phyloP scores from a whole-genome alignment of 2,113 vertebrate species.

The Catagonus wagneri region DNA sequence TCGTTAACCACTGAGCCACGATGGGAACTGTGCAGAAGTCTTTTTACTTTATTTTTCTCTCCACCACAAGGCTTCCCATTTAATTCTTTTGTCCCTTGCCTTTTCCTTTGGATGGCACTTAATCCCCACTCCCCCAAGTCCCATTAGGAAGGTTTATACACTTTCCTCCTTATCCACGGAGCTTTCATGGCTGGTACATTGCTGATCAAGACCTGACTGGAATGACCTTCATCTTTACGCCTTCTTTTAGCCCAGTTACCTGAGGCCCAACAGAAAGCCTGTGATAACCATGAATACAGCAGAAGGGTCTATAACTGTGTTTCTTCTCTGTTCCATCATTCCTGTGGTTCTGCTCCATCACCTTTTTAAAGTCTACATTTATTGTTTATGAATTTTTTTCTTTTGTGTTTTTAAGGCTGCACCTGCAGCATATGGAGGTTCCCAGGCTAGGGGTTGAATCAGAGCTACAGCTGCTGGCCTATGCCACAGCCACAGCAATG shows the following conservation, averaged over 20 bases:
- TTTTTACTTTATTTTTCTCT: neutral
- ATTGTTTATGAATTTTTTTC: neutral
- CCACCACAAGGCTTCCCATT: neutral
- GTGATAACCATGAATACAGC: neutral
- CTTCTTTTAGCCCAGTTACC: neutral
- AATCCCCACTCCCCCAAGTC: neutral
- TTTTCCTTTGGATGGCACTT: neutral
- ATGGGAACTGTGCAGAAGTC: no score
- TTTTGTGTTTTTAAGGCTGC: no score
- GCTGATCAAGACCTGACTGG: neutral
- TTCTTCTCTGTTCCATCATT: neutral
- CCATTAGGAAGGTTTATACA: neutral
- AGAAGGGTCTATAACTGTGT: neutral
- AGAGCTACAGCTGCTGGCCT: no score
- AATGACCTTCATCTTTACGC: neutral
- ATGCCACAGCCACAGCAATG: no score
- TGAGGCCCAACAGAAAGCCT: neutral
- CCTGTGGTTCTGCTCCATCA: neutral
- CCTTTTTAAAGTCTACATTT: neutral
- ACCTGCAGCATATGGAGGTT: no score
- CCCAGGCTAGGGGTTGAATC: no score
- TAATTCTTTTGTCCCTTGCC: neutral
- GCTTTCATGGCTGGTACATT: neutral
- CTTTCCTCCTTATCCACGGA: neutral
- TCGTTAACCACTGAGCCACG: no score